Base-by-base conservation (phyloP, 2,888 invertebrate species). In the Pristionchus japonicus region DNA sequence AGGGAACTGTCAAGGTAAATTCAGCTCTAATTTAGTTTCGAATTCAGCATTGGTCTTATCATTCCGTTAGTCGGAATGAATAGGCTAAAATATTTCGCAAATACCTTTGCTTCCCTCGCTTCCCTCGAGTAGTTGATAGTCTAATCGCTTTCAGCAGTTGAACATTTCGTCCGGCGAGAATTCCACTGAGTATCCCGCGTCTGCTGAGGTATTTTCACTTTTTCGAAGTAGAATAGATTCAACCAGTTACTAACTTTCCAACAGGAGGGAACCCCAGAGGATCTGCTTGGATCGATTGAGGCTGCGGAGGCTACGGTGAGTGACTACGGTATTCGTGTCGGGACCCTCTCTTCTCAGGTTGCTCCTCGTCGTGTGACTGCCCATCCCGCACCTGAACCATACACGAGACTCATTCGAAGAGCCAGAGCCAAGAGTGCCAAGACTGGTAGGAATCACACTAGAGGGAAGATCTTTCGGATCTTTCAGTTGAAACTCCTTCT, bases 391-490 rank as follows among this genome's bases (percentile, higher is more conserved):
- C 86, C 86, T 17, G 86, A 86, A 43, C 86, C 86, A 37, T 86
- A 86, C 70, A 86, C 86, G 34, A 49, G 86, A 49, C 23, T 86
- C n/a, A 86, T 86, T 34, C 37, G 86, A 49, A 52, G 86, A 49
- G 86, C 86, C 0, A 31, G 86, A 47, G 86, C 86, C 1, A 52
- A 52, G 49, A 70, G 70, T 67, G 70, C 86, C 6, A 83, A 52
- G 82, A 83, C 49, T 49, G 57, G 82, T 83, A 31, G 13, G 64
- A 64, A 27, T 27, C 23, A 37, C 1, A 11, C 0, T 1, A 20
- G 31, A 84, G 49, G 31, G 37, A 20, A 9, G 64, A 64, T 64
- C 3, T 43, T 31, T 20, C 2, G 17, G 40, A 43, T 15, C n/a
- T 15, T 85, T 85, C 64, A 85, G 85, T 85, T 17, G 61, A 85